Base-by-base conservation (phyloP, 2,888 invertebrate genomes). In the Rhagonycha lutea region DNA sequence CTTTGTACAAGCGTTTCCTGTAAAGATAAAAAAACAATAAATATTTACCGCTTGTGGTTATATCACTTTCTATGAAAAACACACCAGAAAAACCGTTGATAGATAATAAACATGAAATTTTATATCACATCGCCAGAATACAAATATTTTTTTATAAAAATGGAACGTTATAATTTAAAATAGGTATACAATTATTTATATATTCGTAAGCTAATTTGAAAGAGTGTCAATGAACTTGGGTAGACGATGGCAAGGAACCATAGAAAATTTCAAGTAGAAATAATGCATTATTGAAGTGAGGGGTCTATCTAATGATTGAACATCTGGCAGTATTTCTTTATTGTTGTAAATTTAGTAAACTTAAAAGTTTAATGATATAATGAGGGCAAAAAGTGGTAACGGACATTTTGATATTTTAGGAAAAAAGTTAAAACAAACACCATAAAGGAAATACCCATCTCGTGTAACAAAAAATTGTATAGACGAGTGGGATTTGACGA, bases 1-100 rank as follows among this genome's bases (percentile, higher is more conserved):
- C 91, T 92, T 90, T 94, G 93, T 90, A 94, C 92, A 87, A 94
- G 90, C 88, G 92, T 92, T 90, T 95, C 94, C 95, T 95, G 90
- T 72, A 92, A 92, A 86, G 80, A 89, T 83, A 83, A 82, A 7
- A 28, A 71, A 67, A 14, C 5, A 62, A 63, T 68, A n/a, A 70
- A 62, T 62, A 28, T 12, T 32, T 32, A 62, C 65, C 68, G 62
- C 12, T 60, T 29, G 60, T 23, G 12, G 23, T 71, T 60, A 69
- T 68, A 68, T 68, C 7, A 61, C 47, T 70, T 70, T 60, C 24
- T 47, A 29, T 67, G 68, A 60, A 14, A 14, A 68, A 72, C 23
- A 65, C 26, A 65, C 4, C 63, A 24, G 18, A 24, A 24, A n/a
- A 63, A n/a, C 63, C 14, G 12, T 65, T 26, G 73, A 61, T 67